Conservation (phyloP, 2,113 vertebrate genomes). For the Anhinga rufa region DNA sequence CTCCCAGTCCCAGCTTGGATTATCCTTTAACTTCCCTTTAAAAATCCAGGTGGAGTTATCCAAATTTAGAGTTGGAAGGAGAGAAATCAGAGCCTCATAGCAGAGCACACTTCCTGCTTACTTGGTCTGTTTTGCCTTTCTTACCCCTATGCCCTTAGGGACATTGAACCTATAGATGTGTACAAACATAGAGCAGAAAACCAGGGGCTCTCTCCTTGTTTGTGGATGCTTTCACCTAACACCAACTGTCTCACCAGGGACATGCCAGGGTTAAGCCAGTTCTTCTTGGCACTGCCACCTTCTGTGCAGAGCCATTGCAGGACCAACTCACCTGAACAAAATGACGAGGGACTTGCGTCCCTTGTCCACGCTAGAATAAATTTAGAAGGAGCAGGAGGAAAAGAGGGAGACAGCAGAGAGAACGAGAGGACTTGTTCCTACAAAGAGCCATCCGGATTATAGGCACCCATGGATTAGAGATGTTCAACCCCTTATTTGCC, state of each 20-base stretch:
- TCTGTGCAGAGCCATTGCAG: not conserved
- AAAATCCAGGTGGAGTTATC: not conserved
- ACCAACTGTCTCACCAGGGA: not conserved
- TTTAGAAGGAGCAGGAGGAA: not conserved
- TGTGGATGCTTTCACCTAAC: not conserved
- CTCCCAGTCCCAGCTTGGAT: not conserved
- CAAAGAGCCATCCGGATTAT: fast-evolving
- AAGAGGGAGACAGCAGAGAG: not conserved
- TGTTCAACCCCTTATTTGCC: not conserved
- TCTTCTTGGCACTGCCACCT: not conserved
- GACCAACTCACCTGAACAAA: not conserved
- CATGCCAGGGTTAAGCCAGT: no score
- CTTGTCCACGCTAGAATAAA: not conserved
- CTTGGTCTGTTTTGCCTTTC: not conserved
- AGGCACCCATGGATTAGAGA: not conserved
- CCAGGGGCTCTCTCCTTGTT: not conserved
- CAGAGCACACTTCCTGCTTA: not conserved
- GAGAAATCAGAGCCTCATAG: not conserved
- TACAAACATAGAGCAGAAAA: not conserved
- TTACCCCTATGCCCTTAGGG: fast-evolving
- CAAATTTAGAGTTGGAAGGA: not conserved
- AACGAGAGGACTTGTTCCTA: not conserved
- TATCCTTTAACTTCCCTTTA: not conserved
- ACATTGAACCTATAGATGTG: not conserved
- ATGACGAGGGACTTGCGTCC: not conserved